Evolutionary conservation across 2,113 vertebrate species (phyloP), one percentile per base, ranked within the genome.

Genomic region (Pseudorasbora parva): DNA sequence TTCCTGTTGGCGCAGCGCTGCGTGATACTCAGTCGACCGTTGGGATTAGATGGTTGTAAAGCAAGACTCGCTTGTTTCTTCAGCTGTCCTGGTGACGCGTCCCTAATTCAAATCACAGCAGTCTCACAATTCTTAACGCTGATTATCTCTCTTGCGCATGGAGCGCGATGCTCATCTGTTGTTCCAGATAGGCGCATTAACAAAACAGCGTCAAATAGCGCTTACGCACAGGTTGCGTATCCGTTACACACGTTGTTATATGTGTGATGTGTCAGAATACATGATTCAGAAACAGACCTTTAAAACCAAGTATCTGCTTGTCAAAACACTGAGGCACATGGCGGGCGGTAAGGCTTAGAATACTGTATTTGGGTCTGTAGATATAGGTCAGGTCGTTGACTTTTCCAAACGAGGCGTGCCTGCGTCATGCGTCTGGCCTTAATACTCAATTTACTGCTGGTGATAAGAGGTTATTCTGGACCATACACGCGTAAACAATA

Each of bases 381-480:
- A 79, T 84, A 45, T 84, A 62, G 83, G 83, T 79, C 83, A 84
- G 66, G 25, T 60, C 37, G 64, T 54, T 77, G 82, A 83, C 60
- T 51, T 80, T 60, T 79, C 60, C 60, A 64, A 12, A 54, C 75
- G 75, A 76, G 76, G 54, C 15, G 43, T 64, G 59, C 25, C 19
- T 84, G 76, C 76, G 83, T 84, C 83, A 84, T 60, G n/a, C 15
- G 64, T 51, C 43, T 77, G 66, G 23, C 66, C 76, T 49, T 80
- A 84, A 84, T 73, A 80, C 83, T 71, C 25, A 79, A 51, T 84
- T 30, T 78, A 45, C 74, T 45, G 43, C 57, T 23, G 41, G 30
- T 72, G 51, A 79, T 84, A 72, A 84, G 62, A 72, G 49, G 54
- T 47, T n/a, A 21, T 33, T 60, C 19, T 41, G 14, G 51, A 51